Conservation (phyloP, 2,888 invertebrate genomes). For the Gnatocerus cornutus region DNA sequence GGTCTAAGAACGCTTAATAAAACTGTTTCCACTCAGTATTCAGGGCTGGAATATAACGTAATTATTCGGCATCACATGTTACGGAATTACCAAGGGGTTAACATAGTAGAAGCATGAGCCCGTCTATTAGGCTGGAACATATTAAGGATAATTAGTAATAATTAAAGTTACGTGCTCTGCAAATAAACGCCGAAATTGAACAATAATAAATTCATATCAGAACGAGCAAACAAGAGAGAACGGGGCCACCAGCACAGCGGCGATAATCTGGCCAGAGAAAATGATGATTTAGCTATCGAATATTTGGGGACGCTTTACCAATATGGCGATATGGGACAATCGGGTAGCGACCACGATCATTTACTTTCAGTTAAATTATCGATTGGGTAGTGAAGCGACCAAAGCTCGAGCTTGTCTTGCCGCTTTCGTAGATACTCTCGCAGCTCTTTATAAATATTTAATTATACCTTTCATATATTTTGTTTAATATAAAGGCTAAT, state of each 20-base stretch:
- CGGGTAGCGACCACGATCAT: conserved; percentile 39
- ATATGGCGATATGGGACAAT: conserved; percentile 45
- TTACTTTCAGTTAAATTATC: conserved; percentile 44
- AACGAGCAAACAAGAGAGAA: conserved; percentile 49
- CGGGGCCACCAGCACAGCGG: conserved; percentile 37
- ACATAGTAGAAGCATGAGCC: conserved; percentile 50
- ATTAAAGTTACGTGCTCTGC: conserved; percentile 56
- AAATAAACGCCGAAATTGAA: conserved; percentile 55
- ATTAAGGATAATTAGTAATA: conserved; percentile 55
- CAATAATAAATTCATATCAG: conserved; percentile 55
- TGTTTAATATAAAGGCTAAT: conserved; percentile 50
- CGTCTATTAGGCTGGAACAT: conserved; percentile 53
- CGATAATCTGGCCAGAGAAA: conserved; percentile 47
- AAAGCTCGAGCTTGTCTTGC: conserved; percentile 28
- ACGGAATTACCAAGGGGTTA: conserved; percentile 50
- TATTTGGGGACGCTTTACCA: conserved; percentile 42
- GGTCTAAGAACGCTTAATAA: conserved; percentile 49
- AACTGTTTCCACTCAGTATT: conserved; percentile 48
- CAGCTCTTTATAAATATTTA: conserved; percentile 49
- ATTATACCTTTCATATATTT: conserved; percentile 50
- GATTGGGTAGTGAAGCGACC: conserved; percentile 39
- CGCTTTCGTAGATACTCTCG: conserved; percentile 37
- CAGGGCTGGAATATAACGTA: conserved; percentile 46
- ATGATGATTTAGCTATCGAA: conserved; percentile 50
- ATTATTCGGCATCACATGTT: conserved; percentile 52